phyloP scores from a whole-genome alignment of 2,888 invertebrate genomes.

The Phaedon cochleariae region DNA sequence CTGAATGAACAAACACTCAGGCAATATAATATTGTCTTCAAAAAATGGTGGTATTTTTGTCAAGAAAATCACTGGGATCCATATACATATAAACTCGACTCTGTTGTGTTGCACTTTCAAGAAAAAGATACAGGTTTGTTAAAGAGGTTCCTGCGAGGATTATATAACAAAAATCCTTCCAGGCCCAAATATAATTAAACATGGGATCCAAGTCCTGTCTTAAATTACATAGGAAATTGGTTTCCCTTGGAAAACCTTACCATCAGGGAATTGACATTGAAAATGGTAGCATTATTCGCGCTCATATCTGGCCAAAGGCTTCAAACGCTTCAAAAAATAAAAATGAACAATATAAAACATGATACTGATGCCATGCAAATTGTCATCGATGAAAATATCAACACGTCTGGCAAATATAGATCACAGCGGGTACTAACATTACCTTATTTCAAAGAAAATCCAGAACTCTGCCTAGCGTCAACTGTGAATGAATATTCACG shows the following conservation, averaged over 20 bases:
- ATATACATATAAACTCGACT: background rate
- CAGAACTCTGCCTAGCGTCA: background rate
- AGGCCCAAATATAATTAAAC: background rate
- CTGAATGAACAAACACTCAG: background rate
- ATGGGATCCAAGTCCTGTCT: background rate
- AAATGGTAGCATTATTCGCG: background rate
- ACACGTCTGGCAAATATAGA: background rate
- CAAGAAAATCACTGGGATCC: background rate
- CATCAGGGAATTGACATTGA: background rate
- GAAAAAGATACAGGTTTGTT: no score
- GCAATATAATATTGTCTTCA: conserved; percentile 16
- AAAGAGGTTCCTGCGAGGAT: no score
- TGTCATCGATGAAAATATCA: background rate
- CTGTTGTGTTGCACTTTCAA: background rate
- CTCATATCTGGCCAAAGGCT: background rate
- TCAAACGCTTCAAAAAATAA: background rate
- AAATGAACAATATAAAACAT: background rate
- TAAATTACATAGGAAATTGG: background rate
- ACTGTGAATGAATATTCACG: background rate
- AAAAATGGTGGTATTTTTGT: conserved; percentile 22
- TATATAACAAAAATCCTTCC: no score
- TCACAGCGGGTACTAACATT: background rate
- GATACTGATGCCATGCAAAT: background rate
- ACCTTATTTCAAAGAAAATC: background rate
- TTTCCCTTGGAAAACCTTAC: background rate